These are phyloP conservation scores for Redunca redunca DNA, from an alignment of 2,113 vertebrate genomes.

Conservation along the genomic window DNA sequence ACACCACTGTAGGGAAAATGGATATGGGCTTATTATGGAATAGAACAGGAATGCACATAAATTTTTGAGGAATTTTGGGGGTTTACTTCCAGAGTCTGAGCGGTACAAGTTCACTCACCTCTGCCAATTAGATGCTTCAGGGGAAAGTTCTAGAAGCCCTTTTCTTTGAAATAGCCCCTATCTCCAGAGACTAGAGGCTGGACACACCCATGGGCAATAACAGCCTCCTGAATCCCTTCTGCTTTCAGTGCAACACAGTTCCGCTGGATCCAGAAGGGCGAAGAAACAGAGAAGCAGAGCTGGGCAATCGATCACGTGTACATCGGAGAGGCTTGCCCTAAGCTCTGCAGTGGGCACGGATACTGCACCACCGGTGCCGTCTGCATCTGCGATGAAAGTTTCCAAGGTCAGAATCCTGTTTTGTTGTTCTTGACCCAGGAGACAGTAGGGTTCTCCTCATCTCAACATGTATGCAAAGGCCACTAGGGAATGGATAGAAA, in stretches of 20 bases:
- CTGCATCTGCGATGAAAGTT: slow-evolving; percentile 96
- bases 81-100: neutral
- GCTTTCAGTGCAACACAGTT: slow-evolving; percentile 94
- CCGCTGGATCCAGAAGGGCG: slow-evolving; percentile 97
- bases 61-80: neutral
- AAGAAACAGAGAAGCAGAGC: slow-evolving; percentile 91
- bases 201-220: neutral
- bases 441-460: neutral
- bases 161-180: neutral
- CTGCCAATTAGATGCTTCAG: neutral
- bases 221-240: neutral
- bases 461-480: neutral
- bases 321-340: slow-evolving; percentile 94
- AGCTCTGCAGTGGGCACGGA: slow-evolving; percentile 94
- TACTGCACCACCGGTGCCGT: slow-evolving; percentile 93
- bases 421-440: neutral
- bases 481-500: neutral
- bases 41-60: neutral
- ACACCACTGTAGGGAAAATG: neutral
- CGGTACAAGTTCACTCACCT: neutral
- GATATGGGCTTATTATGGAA: neutral
- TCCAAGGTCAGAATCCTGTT: slow-evolving; percentile 84
- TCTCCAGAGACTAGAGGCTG: neutral
- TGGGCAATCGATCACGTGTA: slow-evolving; percentile 98
- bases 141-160: neutral